A percentile compares a stretch with the other conserved stretches of the same genome.
phyloP scores from a whole-genome alignment of 1,140 invertebrate genomes.

The Nephotettix cincticeps region DNA sequence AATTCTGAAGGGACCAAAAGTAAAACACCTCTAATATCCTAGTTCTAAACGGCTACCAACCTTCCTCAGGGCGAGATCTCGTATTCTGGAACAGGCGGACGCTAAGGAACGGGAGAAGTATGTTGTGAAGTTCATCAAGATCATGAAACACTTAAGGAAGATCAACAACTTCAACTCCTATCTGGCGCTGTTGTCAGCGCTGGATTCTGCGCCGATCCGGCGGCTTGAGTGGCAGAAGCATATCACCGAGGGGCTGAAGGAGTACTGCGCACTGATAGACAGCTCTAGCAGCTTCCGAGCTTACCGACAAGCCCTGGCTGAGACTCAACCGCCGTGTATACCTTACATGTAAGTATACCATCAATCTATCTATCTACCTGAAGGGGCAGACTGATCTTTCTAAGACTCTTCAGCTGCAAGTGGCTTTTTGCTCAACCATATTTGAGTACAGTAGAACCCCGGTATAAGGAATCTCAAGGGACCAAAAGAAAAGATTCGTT shows the following conservation, averaged over 20 bases:
- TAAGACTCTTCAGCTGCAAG: too few relatives aligned
- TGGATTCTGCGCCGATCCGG: conserved; percentile 94
- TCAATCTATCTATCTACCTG: too few relatives aligned
- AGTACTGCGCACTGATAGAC: conserved; percentile 94
- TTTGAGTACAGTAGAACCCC: too few relatives aligned
- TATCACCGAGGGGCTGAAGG: conserved; percentile 88
- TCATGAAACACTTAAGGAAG: conserved; percentile 96
- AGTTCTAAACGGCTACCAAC: too few relatives aligned
- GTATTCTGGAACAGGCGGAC: conserved; percentile 77
- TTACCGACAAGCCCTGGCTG: conserved; percentile 89
- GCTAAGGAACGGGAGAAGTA: conserved; percentile 94
- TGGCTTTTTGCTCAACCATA: too few relatives aligned
- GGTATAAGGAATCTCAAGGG: too few relatives aligned
- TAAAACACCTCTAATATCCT: too few relatives aligned
- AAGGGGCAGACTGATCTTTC: too few relatives aligned
- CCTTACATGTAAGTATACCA: conserved; percentile 96
- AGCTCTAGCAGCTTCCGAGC: conserved; percentile 93
- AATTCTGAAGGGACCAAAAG: too few relatives aligned
- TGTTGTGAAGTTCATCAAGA: conserved; percentile 96
- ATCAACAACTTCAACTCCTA: conserved; percentile 99
- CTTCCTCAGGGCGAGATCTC: conserved; percentile 69
- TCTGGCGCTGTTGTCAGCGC: conserved; percentile 90
- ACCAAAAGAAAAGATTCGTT: too few relatives aligned
- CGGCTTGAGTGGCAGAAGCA: conserved; percentile 93
- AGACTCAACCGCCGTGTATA: conserved; percentile 95